Base-by-base conservation (phyloP, 2,888 invertebrate genomes). In the Hirtodrosophila trivittata region DNA sequence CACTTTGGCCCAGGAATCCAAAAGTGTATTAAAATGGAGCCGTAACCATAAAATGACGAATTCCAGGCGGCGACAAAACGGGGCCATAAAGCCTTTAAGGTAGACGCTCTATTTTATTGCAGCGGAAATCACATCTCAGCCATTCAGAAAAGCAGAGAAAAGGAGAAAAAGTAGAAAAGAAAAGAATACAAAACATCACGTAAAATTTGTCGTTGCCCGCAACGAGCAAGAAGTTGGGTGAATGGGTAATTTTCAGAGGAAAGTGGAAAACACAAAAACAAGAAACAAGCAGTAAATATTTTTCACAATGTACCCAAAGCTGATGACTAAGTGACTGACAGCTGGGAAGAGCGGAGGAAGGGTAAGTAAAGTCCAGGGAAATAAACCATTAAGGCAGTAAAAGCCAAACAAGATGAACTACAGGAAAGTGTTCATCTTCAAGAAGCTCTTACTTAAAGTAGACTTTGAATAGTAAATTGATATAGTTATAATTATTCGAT, bases 21-120 rank as follows among this genome's bases (percentile, higher is more conserved):
- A 9, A 39, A 76, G 71, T 63, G 51, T 62, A 86, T 77, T 80
- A 77, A 75, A 74, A 76, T 50, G 56, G 38, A 57, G 10, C 33
- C 66, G 46, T 62, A 69, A 60, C 64, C 82, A 69, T 81, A 86
- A 86, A 82, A 80, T 67, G 75, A 72, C 71, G 76, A 83, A 76
- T 72, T 85, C 47, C 65, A 62, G 45, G 26, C 54, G 56, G 43
- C 71, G 59, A 58, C 55, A 59, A 75, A 70, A 65, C 35, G 66
- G 54, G 28, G 63, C 62, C 57, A 76, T 82, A 80, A 83, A 78
- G 77, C 74, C 77, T 76, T 86, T 80, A 85, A 86, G 83, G 86
- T 86, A 83, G 66, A 64, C 74, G 51, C 63, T 76, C 71, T 66
- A 69, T 86, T 85, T 81, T 81, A 85, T 80, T 82, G 76, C 76